phyloP scores from a whole-genome alignment of 1,140 invertebrate genomes.

The Drosophila tsacasi region DNA sequence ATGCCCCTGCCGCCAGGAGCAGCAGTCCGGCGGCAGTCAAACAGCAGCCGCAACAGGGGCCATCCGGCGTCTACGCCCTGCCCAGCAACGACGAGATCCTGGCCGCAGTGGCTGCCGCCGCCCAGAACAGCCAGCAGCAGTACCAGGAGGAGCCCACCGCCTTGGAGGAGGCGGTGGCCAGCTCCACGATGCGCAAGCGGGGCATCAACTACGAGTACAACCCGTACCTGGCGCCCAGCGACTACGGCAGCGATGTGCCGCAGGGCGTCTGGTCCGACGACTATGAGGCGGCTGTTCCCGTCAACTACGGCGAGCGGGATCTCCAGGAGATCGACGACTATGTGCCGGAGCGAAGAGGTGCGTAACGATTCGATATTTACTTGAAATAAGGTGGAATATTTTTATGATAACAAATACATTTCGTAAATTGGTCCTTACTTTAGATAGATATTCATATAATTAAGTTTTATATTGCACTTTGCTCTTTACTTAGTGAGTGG shows the following conservation, averaged over 20 bases:
- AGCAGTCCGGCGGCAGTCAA: slow-evolving; percentile 10
- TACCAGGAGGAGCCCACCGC: slow-evolving; percentile 62
- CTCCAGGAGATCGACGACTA: slow-evolving; percentile 80
- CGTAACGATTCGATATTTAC: neutral
- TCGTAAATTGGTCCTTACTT: neutral
- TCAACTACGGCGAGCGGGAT: slow-evolving; percentile 63
- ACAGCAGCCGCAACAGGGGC: slow-evolving; percentile 37
- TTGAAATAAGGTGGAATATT: neutral
- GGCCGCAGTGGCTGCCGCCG: slow-evolving; percentile 77
- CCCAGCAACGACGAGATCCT: slow-evolving; percentile 78
- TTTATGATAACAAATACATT: neutral
- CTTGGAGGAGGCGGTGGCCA: slow-evolving; percentile 64
- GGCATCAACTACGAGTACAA: slow-evolving; percentile 77
- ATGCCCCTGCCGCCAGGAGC: slow-evolving; percentile 56
- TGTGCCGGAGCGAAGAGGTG: slow-evolving; percentile 65
- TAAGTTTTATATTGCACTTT: neutral
- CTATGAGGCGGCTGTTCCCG: slow-evolving; percentile 50
- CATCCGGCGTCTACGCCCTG: slow-evolving; percentile 63
- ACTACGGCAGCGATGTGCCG: slow-evolving; percentile 47
- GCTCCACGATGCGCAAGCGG: slow-evolving; percentile 73
- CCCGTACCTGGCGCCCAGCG: slow-evolving; percentile 52
- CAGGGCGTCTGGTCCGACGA: slow-evolving; percentile 62
- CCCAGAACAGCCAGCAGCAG: slow-evolving; percentile 64
- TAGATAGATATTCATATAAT: neutral
- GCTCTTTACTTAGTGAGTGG: slow-evolving; percentile 28